Percentiles rank a stretch among this genome's conserved stretches.
These are phyloP conservation scores for Tromatobia lineatoria DNA, from an alignment of 2,888 invertebrate genomes.

Conservation along the genomic window DNA sequence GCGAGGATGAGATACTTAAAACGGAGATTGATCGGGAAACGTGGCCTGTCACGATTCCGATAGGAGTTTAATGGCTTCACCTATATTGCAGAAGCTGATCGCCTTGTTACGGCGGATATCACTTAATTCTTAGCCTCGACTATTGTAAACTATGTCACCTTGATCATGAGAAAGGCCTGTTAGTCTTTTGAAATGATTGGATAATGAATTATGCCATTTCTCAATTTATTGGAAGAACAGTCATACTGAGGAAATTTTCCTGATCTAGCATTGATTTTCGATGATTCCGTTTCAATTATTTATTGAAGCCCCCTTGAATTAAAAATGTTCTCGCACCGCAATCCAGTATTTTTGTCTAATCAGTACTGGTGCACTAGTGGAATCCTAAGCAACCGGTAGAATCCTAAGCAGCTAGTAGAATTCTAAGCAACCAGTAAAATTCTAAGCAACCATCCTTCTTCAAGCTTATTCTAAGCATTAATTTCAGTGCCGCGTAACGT, in stretches of 20 bases:
- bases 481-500: not conserved
- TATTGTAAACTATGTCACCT: not conserved
- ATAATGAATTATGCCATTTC: not conserved
- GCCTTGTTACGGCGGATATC: not conserved
- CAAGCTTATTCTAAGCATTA: too few relatives aligned
- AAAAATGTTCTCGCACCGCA: too few relatives aligned
- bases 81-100: constrained; percentile 3
- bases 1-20: constrained; percentile 6
- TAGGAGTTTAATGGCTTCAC: constrained; percentile 38
- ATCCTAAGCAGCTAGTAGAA: too few relatives aligned
- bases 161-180: not conserved
- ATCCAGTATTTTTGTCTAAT: too few relatives aligned
- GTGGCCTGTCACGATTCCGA: constrained; percentile 22
- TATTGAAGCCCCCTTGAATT: too few relatives aligned
- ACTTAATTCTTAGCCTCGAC: not conserved
- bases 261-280: not conserved
- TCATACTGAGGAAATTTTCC: not conserved
- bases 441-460: too few relatives aligned
- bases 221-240: not conserved
- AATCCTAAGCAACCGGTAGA: too few relatives aligned
- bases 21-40: constrained; percentile 46
- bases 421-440: too few relatives aligned
- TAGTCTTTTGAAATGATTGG: not conserved
- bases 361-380: too few relatives aligned
- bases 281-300: too few relatives aligned